Percentiles rank a stretch among this genome's conserved stretches.
These are phyloP conservation scores for Liparis tanakae DNA, from an alignment of 2,797 vertebrate species.

Conservation along the genomic window DNA sequence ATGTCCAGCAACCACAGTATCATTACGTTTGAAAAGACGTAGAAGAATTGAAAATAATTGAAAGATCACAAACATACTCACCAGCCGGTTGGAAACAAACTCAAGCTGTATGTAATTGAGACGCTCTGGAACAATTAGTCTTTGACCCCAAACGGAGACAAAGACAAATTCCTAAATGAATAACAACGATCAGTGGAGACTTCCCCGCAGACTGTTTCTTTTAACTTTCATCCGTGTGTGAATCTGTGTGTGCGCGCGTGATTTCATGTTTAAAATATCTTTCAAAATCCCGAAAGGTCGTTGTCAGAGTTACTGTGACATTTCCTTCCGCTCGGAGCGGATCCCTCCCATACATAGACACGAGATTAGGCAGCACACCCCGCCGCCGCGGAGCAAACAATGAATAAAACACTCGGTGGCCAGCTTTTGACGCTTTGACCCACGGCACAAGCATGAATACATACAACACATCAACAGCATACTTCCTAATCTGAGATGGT, in stretches of 20 bases:
- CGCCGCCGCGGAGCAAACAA: constrained; percentile 46
- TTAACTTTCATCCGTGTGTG: constrained; percentile 42
- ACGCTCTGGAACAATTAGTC: neutral
- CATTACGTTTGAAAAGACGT: neutral
- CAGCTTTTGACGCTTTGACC: constrained; percentile 75
- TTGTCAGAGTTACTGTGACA: constrained; percentile 68
- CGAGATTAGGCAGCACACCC: constrained; percentile 28
- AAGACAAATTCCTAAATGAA: constrained; percentile 40
- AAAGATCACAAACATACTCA: neutral
- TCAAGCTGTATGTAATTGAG: neutral
- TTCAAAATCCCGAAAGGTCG: constrained; percentile 53
- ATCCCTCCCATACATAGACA: constrained; percentile 44
- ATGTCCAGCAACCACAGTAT: neutral
- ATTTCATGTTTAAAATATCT: constrained; percentile 68
- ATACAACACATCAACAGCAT: constrained; percentile 77
- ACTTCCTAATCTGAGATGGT: constrained; percentile 74
- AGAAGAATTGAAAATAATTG: neutral
- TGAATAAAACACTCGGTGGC: constrained; percentile 70
- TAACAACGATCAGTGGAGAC: constrained; percentile 49
- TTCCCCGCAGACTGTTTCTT: constrained; percentile 39
- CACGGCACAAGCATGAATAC: constrained; percentile 77
- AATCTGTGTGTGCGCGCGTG: constrained; percentile 3
- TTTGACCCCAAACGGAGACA: constrained; percentile 35
- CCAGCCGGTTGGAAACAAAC: neutral
- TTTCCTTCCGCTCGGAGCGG: constrained; percentile 33